Conservation (phyloP, 2,797 vertebrate species). For the Macroramphosus scolopax region DNA sequence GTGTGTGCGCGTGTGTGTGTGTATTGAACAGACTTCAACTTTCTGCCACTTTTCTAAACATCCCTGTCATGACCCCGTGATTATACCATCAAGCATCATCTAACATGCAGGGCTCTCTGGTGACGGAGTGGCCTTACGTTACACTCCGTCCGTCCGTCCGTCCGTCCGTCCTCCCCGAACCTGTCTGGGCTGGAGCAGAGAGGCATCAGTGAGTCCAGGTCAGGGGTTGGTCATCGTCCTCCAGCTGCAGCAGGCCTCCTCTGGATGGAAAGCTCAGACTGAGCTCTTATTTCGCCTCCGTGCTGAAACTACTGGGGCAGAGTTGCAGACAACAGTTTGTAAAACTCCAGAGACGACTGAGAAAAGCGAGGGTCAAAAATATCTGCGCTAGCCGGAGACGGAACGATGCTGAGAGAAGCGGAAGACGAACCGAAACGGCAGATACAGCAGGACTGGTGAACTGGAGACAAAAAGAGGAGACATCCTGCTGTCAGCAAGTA, state of each 20-base stretch:
- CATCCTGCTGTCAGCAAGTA: constrained; percentile 62
- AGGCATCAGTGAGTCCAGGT: constrained; percentile 14
- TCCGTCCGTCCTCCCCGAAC: too few relatives aligned
- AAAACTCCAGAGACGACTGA: too few relatives aligned
- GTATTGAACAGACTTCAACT: too few relatives aligned
- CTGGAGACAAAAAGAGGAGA: constrained; percentile 37
- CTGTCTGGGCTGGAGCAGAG: too few relatives aligned
- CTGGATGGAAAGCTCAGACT: constrained; percentile 5
- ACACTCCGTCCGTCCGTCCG: too few relatives aligned
- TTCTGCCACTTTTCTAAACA: too few relatives aligned
- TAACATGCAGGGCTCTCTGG: too few relatives aligned
- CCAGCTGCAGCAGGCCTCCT: not conserved
- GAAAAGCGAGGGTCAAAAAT: constrained; percentile 1
- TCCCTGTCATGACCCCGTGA: too few relatives aligned
- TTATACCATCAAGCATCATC: too few relatives aligned
- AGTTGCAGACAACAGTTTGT: constrained; percentile 24
- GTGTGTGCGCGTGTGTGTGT: too few relatives aligned
- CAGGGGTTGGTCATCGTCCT: constrained; percentile 9
- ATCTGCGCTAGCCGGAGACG: constrained; percentile 7
- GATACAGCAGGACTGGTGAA: constrained; percentile 39
- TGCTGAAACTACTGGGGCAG: constrained; percentile 5
- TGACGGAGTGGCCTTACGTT: not conserved
- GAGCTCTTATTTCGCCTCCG: constrained; percentile 6
- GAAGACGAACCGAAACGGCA: constrained; percentile 6
- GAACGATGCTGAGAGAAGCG: constrained; percentile 28